Base-by-base conservation (phyloP, 2,113 vertebrate genomes). In the Tachysurus fulvidraco region DNA sequence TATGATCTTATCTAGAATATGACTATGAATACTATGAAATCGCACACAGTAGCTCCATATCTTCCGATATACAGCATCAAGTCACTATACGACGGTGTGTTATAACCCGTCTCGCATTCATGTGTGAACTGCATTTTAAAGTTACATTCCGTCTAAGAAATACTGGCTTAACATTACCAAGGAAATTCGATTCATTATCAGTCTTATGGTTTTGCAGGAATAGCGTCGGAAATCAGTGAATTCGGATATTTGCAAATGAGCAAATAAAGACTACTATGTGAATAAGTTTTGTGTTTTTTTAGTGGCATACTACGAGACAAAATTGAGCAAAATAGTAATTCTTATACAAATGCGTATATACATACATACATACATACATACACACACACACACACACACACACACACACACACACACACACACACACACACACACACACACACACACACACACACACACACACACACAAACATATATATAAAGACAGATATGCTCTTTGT, bases 121-220 rank as follows among this genome's bases (percentile, higher is more conserved):
- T n/a, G 28, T 67, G 74, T 41, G 19, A 67, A 65, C 60, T 64
- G 44, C 59, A 52, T 85, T 76, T 78, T 78, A 65, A 78, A 85
- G n/a, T 67, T 85, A 17, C 12, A 80, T 67, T 57, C 44, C 41
- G 74, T 5, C 25, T 14, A 28, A 25, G 74, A 67, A 85, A 79
- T 8, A 74, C 17, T 21, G 73, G 23, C 1, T 78, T 16, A 57
- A 67, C 44, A 55, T 17, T 67, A 44, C 28, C 5, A 36, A 46
- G 36, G 12, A 55, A 85, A 36, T 55, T 62, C 13, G 46, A 2
- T 17, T 78, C 55, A 79, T 79, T 25, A 67, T 50, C 41, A 12
- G 83, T 74, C 5, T 11, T 77, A 4, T 5, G 25, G 6, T 64
- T 62, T 71, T 77, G 4, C 13, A 76, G 36, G 30, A 59, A 59